Base-by-base conservation (phyloP, 2,113 vertebrate species). In the Bufo gargarizans region DNA sequence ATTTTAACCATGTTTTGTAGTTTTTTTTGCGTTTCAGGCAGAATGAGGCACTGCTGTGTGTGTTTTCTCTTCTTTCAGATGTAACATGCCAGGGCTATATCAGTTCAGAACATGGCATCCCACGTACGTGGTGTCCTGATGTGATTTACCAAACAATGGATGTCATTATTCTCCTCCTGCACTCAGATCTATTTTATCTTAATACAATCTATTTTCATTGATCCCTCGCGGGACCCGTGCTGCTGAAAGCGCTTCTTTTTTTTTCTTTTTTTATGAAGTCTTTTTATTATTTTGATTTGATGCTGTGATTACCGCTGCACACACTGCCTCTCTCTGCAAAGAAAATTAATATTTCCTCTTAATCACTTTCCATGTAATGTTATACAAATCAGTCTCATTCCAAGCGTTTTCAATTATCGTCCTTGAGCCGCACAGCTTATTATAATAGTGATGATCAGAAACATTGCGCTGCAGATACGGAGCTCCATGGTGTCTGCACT, bases 281-380 rank as follows among this genome's bases (percentile, higher is more conserved):
- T 69, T 86, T 86, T 86, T 78, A 79, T 80, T 86, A 86, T 67
- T 86, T 45, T 14, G 76, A 86, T 86, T 78, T 53, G 85, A 79
- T 69, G 85, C 76, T 80, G 85, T 78, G 85, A 86, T 86, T 86
- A 86, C 85, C 8, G 47, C 65, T 69, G 85, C 77, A 79, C 56
- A 67, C 33, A 4, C 47, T 65, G 77, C 49, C 61, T 65, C 47
- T 86, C 59, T 86, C 59, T 67, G 85, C 56, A 65, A 79, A 69
- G 85, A 86, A 69, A 79, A 86, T 86, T 79, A 86, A 86, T 86
- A 79, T 86, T 86, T 86, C 50, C 22, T 77, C 85, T 86, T 86
- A 86, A 86, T 86, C 85, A 86, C 85, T 80, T 79, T 79, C 61
- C 61, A 65, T 67, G 77, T 69, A 86, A 86, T 79, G 49, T 79